These are phyloP conservation scores for Hymenopus coronatus DNA, from an alignment of 2,888 invertebrate species.

Conservation along the genomic window DNA sequence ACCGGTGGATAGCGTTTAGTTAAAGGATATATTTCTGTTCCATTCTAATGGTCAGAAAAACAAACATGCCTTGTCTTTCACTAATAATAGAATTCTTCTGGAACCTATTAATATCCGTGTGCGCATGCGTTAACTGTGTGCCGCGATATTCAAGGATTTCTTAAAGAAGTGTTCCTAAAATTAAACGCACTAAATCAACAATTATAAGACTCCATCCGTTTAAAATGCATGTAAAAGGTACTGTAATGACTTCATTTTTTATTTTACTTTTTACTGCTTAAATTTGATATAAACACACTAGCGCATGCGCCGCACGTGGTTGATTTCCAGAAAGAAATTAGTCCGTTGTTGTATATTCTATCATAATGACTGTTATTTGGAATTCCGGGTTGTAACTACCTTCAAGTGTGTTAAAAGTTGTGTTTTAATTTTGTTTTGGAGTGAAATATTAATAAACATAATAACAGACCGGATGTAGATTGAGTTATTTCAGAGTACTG, in stretches of 20 bases:
- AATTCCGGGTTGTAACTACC: background rate
- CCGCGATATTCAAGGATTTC: background rate
- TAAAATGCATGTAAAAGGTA: background rate
- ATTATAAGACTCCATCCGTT: background rate
- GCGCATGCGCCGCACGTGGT: background rate
- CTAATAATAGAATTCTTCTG: background rate
- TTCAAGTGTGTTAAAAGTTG: background rate
- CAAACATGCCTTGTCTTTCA: background rate
- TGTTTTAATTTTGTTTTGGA: background rate
- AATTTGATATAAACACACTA: background rate
- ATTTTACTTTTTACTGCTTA: background rate
- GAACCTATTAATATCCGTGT: background rate
- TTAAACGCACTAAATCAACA: background rate
- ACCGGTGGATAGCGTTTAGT: background rate
- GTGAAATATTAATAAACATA: background rate
- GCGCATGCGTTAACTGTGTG: background rate
- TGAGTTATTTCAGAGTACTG: conserved; percentile 7
- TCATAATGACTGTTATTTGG: background rate
- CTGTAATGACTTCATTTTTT: background rate
- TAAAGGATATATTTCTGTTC: background rate
- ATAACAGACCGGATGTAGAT: background rate
- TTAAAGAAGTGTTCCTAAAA: background rate
- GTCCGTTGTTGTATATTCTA: background rate
- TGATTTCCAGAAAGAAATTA: conserved; percentile 14
- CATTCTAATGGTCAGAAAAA: background rate